Conservation (phyloP, 2,888 invertebrate genomes). For the Cerastis rubricosa region DNA sequence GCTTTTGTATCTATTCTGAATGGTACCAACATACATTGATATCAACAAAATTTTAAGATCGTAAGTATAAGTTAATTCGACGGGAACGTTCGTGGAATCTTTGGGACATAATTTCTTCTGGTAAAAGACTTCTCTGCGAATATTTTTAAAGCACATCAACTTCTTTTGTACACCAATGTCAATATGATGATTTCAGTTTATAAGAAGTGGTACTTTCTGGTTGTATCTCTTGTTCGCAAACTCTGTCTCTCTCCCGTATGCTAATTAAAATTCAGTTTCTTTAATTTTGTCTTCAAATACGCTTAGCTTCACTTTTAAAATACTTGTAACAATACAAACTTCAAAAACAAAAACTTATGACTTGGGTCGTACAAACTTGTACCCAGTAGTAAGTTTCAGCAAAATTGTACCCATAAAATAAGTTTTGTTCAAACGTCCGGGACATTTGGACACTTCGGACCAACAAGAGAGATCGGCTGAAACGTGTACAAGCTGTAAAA, state of each 20-base stretch:
- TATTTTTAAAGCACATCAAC: neutral
- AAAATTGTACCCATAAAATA: conserved; percentile 59
- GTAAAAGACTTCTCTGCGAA: neutral
- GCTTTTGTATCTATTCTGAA: neutral
- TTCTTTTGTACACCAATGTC: neutral
- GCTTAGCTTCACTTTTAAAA: neutral
- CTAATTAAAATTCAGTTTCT: neutral
- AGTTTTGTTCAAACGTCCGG: conserved; percentile 53
- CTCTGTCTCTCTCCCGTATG: neutral
- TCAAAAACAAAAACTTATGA: conserved; percentile 51
- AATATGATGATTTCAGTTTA: no score
- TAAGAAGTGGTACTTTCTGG: neutral
- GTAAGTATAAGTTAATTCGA: neutral
- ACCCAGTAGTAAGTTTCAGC: conserved; percentile 30
- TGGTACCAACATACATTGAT: neutral
- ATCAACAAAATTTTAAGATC: conserved; percentile 26
- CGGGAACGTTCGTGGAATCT: conserved; percentile 16
- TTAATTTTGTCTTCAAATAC: neutral
- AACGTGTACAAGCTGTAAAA: conserved; percentile 53
- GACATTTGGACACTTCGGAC: conserved; percentile 55
- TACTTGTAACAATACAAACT: conserved; percentile 15
- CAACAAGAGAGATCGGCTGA: conserved; percentile 16
- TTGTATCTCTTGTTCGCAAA: neutral
- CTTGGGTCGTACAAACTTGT: conserved; percentile 45
- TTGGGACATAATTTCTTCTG: conserved; percentile 5